Percentiles rank a stretch among this genome's conserved stretches.
phyloP scores from a whole-genome alignment of 2,888 invertebrate genomes.

The Liopterus haemorrhoidalis region DNA sequence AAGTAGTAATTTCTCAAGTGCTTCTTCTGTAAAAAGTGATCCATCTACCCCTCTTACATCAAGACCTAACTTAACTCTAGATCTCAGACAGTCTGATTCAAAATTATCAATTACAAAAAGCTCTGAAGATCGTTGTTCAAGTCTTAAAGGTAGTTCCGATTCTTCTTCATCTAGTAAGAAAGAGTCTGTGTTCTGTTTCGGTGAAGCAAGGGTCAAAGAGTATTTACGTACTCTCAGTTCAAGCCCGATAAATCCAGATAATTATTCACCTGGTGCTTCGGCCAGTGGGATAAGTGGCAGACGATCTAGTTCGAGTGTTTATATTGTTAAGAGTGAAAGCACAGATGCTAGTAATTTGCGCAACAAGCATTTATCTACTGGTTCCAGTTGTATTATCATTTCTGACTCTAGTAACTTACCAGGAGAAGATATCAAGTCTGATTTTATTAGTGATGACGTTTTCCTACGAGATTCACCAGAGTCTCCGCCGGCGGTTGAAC shows the following conservation, averaged over 20 bases:
- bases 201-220: constrained; percentile 48
- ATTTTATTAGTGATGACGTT: too few species aligned
- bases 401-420: too few species aligned
- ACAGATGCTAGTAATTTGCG: too few species aligned
- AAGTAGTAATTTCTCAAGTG: constrained; percentile 43
- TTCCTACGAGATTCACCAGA: too few species aligned
- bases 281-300: constrained; percentile 29
- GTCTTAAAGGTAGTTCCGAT: constrained; percentile 27
- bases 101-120: constrained; percentile 17
- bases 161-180: constrained; percentile 31
- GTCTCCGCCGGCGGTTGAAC: too few species aligned
- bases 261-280: constrained; percentile 28
- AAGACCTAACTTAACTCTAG: constrained; percentile 25
- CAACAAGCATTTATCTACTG: too few species aligned
- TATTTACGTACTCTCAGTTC: constrained; percentile 46
- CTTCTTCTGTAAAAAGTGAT: constrained; percentile 41
- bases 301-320: constrained; percentile 30
- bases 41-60: constrained; percentile 33
- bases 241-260: constrained; percentile 34
- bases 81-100: constrained; percentile 35
- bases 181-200: constrained; percentile 46
- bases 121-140: constrained; percentile 25
- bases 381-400: too few species aligned
- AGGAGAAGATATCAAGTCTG: too few species aligned
- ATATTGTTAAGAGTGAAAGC: constrained; percentile 5